Conservation (phyloP, 2,797 vertebrate genomes). For the Helarctos malayanus region DNA sequence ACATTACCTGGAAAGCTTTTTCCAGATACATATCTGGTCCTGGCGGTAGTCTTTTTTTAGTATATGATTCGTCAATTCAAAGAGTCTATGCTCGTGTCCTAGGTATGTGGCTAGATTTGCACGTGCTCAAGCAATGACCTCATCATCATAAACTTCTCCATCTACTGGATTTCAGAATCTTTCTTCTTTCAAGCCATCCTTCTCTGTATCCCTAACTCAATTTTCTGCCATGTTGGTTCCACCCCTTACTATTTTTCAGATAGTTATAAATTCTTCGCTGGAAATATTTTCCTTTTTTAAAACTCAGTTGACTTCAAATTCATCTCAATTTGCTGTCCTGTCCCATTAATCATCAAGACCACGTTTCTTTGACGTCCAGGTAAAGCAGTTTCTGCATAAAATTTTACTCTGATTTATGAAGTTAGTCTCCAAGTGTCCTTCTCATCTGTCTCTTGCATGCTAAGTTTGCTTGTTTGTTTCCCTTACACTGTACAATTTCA, state of each 20-base stretch:
- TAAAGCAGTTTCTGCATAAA: constrained; percentile 21
- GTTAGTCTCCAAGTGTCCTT: constrained; percentile 26
- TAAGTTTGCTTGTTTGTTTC: neutral
- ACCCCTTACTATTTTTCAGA: neutral
- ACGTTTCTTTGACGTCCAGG: neutral
- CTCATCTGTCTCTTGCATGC: neutral
- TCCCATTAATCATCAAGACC: constrained; percentile 52
- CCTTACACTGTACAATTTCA: neutral
- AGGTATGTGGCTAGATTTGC: neutral
- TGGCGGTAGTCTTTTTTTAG: neutral
- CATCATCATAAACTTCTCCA: neutral
- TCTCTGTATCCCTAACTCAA: neutral
- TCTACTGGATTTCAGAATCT: neutral
- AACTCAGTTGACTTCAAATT: constrained; percentile 47
- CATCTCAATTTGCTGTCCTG: constrained; percentile 40
- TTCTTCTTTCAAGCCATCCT: neutral
- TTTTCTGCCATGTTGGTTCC: neutral
- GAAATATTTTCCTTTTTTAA: constrained; percentile 21
- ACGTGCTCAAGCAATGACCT: neutral
- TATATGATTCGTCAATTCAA: neutral
- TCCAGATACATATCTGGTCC: neutral
- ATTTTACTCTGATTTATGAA: constrained; percentile 28
- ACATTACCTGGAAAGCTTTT: neutral
- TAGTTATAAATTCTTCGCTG: neutral
- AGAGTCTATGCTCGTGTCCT: neutral